A percentile compares a stretch with the other conserved stretches of the same genome.
phyloP scores from a whole-genome alignment of 2,113 vertebrate genomes.

The Murina feae region DNA sequence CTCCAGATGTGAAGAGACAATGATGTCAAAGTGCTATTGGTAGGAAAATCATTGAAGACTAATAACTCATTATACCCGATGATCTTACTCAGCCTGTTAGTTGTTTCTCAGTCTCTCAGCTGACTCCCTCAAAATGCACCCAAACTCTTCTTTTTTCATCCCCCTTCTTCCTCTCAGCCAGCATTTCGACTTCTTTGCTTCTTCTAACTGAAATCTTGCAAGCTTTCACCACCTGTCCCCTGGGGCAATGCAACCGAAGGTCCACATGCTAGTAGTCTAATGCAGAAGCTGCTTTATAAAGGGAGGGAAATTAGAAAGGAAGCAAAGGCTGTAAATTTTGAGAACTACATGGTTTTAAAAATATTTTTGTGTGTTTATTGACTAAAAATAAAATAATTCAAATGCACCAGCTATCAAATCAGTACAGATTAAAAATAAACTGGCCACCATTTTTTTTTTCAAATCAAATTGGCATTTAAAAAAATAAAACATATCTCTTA shows the following conservation, averaged over 20 bases:
- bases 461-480: conserved; percentile 59
- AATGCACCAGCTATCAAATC: conserved; percentile 49
- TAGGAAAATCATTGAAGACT: neutral
- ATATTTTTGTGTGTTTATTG: neutral
- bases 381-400: conserved; percentile 52
- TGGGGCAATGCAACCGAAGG: neutral
- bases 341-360: neutral
- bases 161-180: neutral
- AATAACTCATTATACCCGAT: neutral
- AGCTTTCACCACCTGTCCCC: neutral
- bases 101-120: neutral
- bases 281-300: neutral
- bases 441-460: neutral
- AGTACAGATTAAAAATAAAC: conserved; percentile 61
- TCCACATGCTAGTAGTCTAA: neutral
- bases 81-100: neutral
- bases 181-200: neutral
- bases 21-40: neutral
- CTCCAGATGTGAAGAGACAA: neutral
- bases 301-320: neutral
- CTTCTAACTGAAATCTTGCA: neutral
- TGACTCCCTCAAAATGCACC: neutral
- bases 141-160: neutral
- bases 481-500: conserved; percentile 45
- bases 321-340: neutral